Percentiles rank a stretch among this genome's conserved stretches.
phyloP scores from a whole-genome alignment of 2,113 vertebrate species.

The Grus americana region DNA sequence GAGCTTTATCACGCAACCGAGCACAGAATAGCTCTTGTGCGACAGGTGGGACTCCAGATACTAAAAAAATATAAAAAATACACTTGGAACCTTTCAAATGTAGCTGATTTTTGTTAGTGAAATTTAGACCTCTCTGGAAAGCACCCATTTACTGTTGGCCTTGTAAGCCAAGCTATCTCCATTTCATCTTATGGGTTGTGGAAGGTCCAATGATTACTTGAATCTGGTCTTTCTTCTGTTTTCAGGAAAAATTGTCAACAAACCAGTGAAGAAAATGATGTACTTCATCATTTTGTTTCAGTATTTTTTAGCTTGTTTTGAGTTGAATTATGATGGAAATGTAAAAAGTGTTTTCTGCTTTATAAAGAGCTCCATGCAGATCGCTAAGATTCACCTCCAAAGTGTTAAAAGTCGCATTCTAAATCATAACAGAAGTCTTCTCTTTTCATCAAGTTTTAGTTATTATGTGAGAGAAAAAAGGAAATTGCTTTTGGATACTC shows the following conservation, averaged over 20 bases:
- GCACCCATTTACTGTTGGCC: not conserved
- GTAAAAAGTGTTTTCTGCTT: constrained; percentile 1
- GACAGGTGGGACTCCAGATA: not conserved
- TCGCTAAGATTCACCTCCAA: constrained; percentile 40
- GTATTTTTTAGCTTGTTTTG: not conserved
- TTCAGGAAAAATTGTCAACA: not conserved
- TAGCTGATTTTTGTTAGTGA: not conserved
- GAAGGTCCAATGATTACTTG: not conserved
- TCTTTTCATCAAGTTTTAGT: constrained; percentile 43
- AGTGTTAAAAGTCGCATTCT: constrained; percentile 43
- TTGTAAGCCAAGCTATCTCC: not conserved
- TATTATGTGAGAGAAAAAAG: not conserved
- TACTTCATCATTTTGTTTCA: not conserved
- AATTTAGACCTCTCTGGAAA: not conserved
- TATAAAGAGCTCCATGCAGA: not conserved
- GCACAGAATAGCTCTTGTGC: not conserved
- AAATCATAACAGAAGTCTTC: constrained; percentile 43
- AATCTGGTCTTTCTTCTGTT: not conserved
- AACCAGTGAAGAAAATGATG: not conserved
- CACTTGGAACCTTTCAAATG: not conserved
- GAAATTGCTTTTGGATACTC: constrained; percentile 60
- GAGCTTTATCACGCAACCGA: not conserved
- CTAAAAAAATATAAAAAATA: not conserved
- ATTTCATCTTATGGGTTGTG: not conserved
- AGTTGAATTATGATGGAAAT: constrained; percentile 1